Conservation (phyloP, 64 coral and sea anemone genomes). For the Actinia equina region DNA sequence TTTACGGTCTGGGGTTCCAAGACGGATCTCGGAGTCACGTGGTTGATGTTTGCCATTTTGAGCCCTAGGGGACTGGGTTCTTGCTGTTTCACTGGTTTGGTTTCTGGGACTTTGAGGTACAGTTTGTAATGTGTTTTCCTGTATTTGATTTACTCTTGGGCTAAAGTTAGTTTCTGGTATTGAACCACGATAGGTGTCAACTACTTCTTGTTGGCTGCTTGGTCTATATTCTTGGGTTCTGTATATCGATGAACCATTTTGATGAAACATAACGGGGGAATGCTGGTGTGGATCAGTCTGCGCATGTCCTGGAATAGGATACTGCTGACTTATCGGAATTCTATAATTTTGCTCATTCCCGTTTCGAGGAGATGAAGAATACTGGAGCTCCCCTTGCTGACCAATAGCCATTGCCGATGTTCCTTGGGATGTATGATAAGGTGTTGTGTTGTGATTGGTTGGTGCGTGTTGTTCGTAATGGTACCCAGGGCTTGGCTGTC, state of each 20-base stretch:
- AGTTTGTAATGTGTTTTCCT: neutral
- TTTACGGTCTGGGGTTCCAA: neutral
- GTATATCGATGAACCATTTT: neutral
- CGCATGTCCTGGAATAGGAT: neutral
- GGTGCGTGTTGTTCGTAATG: neutral
- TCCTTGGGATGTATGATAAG: neutral
- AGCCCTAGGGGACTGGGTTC: neutral
- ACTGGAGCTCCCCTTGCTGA: neutral
- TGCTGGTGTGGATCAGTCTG: neutral
- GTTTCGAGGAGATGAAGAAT: neutral
- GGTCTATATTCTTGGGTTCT: neutral
- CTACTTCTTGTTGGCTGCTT: neutral
- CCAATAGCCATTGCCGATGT: neutral
- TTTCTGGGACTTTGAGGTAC: neutral
- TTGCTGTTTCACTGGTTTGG: neutral
- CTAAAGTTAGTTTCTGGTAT: neutral
- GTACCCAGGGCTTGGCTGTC: conserved; percentile 4
- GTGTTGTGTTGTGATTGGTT: neutral
- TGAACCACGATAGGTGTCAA: neutral
- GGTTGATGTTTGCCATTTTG: neutral
- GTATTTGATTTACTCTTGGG: neutral
- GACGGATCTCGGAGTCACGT: neutral
- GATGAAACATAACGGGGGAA: neutral
- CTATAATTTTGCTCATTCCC: neutral
- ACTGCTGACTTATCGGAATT: neutral